Percentiles rank a stretch among this genome's conserved stretches.
These are phyloP conservation scores for Sardinella longiceps DNA, from an alignment of 2,797 vertebrate genomes.

Conservation along the genomic window DNA sequence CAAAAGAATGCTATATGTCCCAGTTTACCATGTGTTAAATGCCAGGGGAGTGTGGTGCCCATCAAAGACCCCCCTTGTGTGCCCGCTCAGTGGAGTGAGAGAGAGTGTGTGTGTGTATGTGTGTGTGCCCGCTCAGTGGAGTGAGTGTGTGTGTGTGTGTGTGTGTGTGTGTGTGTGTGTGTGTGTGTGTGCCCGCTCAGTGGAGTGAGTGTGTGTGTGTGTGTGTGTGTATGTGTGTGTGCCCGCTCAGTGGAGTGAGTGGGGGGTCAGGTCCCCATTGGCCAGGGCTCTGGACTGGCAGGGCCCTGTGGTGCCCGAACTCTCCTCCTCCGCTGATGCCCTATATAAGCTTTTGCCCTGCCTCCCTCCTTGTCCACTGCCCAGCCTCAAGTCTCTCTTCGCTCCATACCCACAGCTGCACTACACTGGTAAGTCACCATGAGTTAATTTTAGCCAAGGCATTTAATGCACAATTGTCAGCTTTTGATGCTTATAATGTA, in stretches of 20 bases:
- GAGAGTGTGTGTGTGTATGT: too few species aligned
- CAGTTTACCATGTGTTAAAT: neutral
- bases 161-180: too few species aligned
- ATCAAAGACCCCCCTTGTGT: slow-evolving; percentile 19
- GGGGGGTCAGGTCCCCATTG: slow-evolving; percentile 61
- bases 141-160: too few species aligned
- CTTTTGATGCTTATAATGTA: too few species aligned
- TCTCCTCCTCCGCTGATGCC: slow-evolving; percentile 40
- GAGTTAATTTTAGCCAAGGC: neutral
- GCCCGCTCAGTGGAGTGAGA: too few species aligned
- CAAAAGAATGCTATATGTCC: neutral
- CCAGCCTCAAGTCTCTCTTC: neutral
- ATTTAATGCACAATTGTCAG: neutral
- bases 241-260: slow-evolving; percentile 62
- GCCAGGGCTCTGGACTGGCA: slow-evolving; percentile 60
- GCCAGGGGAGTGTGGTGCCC: neutral
- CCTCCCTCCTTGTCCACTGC: slow-evolving; percentile 40
- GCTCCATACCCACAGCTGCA: slow-evolving; percentile 29
- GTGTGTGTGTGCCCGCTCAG: too few species aligned
- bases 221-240: too few species aligned
- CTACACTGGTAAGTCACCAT: slow-evolving; percentile 48
- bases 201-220: too few species aligned
- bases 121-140: slow-evolving; percentile 60
- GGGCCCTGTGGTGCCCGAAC: slow-evolving; percentile 48
- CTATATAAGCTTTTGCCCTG: slow-evolving; percentile 62